Evolutionary conservation across 2,797 vertebrate species (phyloP).

Genomic region (Aselliscus stoliczkanus): DNA sequence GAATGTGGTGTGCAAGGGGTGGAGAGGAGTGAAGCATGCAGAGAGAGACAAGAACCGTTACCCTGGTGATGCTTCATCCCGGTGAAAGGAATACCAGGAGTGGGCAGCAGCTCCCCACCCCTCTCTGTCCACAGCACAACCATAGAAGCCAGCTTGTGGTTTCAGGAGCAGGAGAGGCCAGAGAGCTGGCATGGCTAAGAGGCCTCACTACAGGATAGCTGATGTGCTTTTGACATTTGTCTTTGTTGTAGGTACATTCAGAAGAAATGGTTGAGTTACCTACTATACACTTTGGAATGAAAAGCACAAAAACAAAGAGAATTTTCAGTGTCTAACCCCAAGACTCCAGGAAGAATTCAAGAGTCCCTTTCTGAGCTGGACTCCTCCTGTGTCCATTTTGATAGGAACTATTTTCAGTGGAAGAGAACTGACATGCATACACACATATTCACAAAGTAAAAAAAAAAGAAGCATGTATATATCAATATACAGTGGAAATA

Average conservation of each 20-base stretch:
- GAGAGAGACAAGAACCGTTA: not conserved
- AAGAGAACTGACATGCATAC: not conserved
- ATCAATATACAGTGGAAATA: not conserved
- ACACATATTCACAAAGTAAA: not conserved
- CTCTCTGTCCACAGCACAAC: not conserved
- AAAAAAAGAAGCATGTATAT: not conserved
- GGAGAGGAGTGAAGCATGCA: not conserved
- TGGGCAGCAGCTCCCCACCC: not conserved
- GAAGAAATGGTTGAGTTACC: not conserved
- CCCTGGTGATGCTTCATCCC: fast-evolving
- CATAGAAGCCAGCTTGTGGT: not conserved
- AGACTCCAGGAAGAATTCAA: not conserved
- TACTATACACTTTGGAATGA: not conserved
- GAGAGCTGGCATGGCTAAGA: not conserved
- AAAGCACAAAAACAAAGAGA: constrained; percentile 4
- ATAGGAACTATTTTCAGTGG: not conserved
- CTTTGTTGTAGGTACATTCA: not conserved
- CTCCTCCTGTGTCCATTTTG: not conserved
- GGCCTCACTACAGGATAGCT: not conserved
- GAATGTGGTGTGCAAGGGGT: not conserved
- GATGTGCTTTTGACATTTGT: not conserved
- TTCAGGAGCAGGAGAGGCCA: not conserved
- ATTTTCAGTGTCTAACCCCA: not conserved
- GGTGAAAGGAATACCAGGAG: not conserved
- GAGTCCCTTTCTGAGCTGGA: not conserved